Base-by-base conservation (phyloP, 2,888 invertebrate genomes). In the Chironomus tentans region DNA sequence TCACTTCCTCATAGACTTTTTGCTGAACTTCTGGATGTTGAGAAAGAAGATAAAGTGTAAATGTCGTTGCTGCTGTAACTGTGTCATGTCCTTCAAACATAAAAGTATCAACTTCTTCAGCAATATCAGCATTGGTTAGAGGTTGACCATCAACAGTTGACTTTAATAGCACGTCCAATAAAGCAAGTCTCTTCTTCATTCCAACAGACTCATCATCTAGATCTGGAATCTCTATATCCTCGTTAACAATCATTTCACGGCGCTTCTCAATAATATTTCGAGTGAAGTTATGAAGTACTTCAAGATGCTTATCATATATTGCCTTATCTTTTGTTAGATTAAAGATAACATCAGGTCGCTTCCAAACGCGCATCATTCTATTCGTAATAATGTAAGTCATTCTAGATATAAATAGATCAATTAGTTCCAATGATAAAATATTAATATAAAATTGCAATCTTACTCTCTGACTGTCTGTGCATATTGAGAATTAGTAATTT, bases 91-190 rank as follows among this genome's bases (percentile, higher is more conserved):
- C 86, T 82, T 88, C 91, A 82, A 91, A 92, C 88, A 91, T 89
- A 79, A 91, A 91, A 0, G 91, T 91, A 78, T 91, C 89, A 0
- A 91, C 90, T 83, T 91, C 90, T 80, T 91, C 89, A 76, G 88
- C 85, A 62, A 92, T 86, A 77, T 87, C 87, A 24, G 87, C 81
- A 78, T 88, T 87, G 7, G 86, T 86, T 68, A 92, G 82, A 4
- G 85, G 87, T 77, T 85, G 81, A 1, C 88, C 89, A 78, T 88
- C 87, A 13, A 87, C 85, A 79, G 86, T 87, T 3, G 88, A 85
- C 70, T 89, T 83, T 13, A 92, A 81, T 3, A 92, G 81, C 48
- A 91, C 83, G 83, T 92, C 91, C 79, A 92, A 82, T 80, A 92
- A 90, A 0, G 89, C 89, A 80, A 88, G 86, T 80, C 88, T 88